Percentiles rank a stretch among this genome's conserved stretches.
phyloP scores from a whole-genome alignment of 2,888 invertebrate genomes.

The Oscheius sp. region DNA sequence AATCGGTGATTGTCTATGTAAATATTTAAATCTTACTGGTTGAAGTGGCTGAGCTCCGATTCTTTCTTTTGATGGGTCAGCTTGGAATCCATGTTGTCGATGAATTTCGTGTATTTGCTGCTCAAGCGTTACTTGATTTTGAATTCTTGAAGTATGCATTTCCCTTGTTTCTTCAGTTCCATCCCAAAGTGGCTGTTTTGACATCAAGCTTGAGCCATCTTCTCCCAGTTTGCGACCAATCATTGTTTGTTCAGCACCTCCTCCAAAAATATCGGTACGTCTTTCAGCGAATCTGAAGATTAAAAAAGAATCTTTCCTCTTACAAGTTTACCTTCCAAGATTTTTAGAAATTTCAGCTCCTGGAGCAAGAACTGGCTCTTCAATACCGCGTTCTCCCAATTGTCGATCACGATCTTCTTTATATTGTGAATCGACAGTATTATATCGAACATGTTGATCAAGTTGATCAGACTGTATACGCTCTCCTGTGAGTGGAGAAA shows the following conservation, averaged over 20 bases:
- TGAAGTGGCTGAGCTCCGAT: conserved; percentile 78
- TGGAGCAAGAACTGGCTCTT: conserved; percentile 83
- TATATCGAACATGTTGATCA: conserved; percentile 89
- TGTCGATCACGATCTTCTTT: conserved; percentile 94
- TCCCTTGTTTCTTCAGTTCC: conserved; percentile 96
- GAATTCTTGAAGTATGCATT: conserved; percentile 57
- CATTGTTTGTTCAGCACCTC: conserved; percentile 87
- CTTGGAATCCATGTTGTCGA: conserved; percentile 71
- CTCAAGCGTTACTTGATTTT: conserved; percentile 55
- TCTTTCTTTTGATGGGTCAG: conserved; percentile 95
- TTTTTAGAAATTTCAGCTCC: conserved; percentile 91
- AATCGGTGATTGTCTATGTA: background rate
- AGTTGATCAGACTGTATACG: conserved; percentile 95
- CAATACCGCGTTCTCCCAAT: conserved; percentile 70
- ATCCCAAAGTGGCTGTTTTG: conserved; percentile 83
- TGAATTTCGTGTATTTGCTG: conserved; percentile 61
- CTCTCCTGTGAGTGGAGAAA: conserved; percentile 97
- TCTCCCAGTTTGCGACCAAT: conserved; percentile 91
- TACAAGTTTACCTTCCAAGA: conserved; percentile 74
- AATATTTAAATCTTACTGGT: background rate
- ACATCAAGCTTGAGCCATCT: conserved; percentile 38
- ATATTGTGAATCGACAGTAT: conserved; percentile 73
- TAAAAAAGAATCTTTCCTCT: background rate
- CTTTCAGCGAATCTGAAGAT: conserved; percentile 84
- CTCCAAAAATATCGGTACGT: conserved; percentile 99